Evolutionary conservation across 1,140 invertebrate genomes (phyloP), one percentile per base, ranked within the genome.

Genomic region (Drosophila auraria): DNA sequence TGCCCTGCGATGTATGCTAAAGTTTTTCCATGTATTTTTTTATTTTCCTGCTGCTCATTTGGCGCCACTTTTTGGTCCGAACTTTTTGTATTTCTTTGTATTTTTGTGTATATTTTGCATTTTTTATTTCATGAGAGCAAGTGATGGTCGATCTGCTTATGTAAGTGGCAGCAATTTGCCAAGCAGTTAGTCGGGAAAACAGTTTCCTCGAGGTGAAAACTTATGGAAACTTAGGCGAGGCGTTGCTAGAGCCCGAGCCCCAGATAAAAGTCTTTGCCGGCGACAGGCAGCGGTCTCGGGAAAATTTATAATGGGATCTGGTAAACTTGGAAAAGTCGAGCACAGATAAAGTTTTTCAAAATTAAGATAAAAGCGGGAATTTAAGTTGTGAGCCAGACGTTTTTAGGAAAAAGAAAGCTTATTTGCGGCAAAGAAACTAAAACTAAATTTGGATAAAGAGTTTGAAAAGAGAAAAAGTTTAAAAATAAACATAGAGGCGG

Each of bases 81-180:
- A 71, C 27, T 30, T 68, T 63, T 50, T 68, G 68, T 71, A 50
- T 76, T 56, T 63, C 36, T 58, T 53, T 59, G 47, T 17, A 44
- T 54, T 38, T 17, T 53, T 17, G 2, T 23, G 33, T 6, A 12
- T 36, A 3, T 36, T 36, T 11, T 36, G 33, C 11, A 36, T 36
- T 70, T 42, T 73, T 59, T 70, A 53, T 79, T 56, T 71, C 42
- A 65, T 25, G 57, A 38, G 36, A 69, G 50, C n/a, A 79, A 83
- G 42, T 62, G 62, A 65, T 65, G 69, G 50, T 38, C 70, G 47
- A 61, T 47, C 38, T 61, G 69, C 69, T 73, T 74, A 74, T 23
- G 54, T 73, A 74, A 74, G 78, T 81, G 78, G 58, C 63, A 80
- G 71, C 78, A 75, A 81, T 80, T 78, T 80, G 69, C 69, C 69